These are phyloP conservation scores for Cygnus atratus DNA, from an alignment of 2,113 vertebrate genomes.

Conservation along the genomic window DNA sequence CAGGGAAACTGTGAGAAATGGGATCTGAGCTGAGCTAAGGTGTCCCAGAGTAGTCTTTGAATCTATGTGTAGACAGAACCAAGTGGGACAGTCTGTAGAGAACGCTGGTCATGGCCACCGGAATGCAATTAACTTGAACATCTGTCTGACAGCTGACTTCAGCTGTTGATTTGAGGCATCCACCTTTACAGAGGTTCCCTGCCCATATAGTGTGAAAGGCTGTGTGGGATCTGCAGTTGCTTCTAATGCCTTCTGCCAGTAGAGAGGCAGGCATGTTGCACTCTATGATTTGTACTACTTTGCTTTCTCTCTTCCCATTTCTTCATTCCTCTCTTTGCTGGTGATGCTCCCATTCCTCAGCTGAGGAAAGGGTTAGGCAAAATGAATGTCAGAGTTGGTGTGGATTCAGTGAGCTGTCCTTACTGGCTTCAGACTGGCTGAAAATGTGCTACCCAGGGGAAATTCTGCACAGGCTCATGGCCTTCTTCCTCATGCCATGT, in stretches of 20 bases:
- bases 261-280: neutral
- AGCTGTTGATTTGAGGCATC: neutral
- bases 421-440: neutral
- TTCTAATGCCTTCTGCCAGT: neutral
- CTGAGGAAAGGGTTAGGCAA: neutral
- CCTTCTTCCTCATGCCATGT: accelerated
- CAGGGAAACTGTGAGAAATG: neutral
- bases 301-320: neutral
- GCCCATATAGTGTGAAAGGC: neutral
- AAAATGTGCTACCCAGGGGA: neutral
- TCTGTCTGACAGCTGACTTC: neutral
- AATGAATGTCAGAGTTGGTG: neutral
- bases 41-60: neutral
- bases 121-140: neutral
- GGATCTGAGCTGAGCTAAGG: neutral
- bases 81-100: neutral
- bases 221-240: neutral
- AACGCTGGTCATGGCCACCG: neutral
- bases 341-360: neutral
- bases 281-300: neutral
- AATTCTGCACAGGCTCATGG: neutral
- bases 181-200: neutral
- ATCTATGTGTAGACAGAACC: neutral
- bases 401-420: accelerated
- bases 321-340: neutral